Evolutionary conservation across 1,140 invertebrate genomes (phyloP).

Genomic region (Sinella curviseta): DNA sequence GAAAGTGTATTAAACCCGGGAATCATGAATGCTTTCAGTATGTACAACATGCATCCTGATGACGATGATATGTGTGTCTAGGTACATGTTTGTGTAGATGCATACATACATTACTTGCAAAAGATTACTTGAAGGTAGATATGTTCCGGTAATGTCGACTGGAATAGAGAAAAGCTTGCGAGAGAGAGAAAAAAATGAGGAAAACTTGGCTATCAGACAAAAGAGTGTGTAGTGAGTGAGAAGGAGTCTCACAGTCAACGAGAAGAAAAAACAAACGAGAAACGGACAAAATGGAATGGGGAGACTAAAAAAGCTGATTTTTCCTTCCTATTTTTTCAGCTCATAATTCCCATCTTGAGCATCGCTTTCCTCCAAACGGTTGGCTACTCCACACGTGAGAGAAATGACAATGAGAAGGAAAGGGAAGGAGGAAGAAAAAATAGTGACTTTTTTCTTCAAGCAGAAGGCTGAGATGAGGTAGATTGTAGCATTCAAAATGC

Average conservation of each 20-base stretch:
- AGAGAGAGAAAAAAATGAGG: constrained; percentile 3
- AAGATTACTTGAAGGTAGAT: no score
- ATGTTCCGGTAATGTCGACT: no score
- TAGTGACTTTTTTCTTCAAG: not conserved
- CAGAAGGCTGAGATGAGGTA: not conserved
- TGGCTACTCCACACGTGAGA: not conserved
- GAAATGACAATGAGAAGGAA: not conserved
- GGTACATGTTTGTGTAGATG: no score
- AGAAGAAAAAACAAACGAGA: not conserved
- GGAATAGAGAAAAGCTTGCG: no score
- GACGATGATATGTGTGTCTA: no score
- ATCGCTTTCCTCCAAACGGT: constrained; percentile 22
- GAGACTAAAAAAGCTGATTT: not conserved
- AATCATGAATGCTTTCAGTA: no score
- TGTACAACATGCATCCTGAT: no score
- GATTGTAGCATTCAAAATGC: no score
- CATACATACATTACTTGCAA: no score
- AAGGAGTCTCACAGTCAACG: not conserved
- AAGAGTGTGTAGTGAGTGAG: not conserved
- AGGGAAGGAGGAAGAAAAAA: not conserved
- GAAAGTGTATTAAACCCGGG: no score
- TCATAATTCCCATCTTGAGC: constrained; percentile 21
- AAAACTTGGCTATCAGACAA: constrained; percentile 24
- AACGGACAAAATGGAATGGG: constrained; percentile 8
- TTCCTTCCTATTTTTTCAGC: constrained; percentile 9